A percentile compares a stretch with the other conserved stretches of the same genome.
Evolutionary conservation across 2,888 invertebrate genomes (phyloP).

Genomic region (Phragmatobia fuliginosa): DNA sequence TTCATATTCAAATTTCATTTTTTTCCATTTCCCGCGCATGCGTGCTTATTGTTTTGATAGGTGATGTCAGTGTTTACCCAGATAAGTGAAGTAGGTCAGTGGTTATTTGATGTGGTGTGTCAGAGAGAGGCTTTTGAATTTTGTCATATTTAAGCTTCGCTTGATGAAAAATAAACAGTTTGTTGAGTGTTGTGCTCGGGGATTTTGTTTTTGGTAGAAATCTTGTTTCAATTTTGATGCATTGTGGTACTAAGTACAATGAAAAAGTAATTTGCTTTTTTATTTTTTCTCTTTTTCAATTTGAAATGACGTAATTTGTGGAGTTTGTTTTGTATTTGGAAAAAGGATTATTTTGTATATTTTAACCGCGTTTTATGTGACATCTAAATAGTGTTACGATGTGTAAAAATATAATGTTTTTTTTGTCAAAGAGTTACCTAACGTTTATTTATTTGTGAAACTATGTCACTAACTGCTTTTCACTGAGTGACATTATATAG

Average conservation of each 20-base stretch:
- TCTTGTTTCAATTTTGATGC: neutral
- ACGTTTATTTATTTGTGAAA: too few species aligned
- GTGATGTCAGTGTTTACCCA: constrained; percentile 50
- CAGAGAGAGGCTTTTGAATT: constrained; percentile 25
- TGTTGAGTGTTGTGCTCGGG: constrained; percentile 17
- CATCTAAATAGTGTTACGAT: too few species aligned
- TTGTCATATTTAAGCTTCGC: constrained; percentile 26
- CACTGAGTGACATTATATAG: too few species aligned
- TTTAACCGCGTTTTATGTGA: neutral
- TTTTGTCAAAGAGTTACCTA: too few species aligned
- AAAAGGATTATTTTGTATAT: too few species aligned
- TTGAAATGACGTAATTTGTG: neutral
- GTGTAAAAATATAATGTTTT: too few species aligned
- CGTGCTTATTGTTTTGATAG: constrained; percentile 41
- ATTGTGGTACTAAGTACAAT: neutral
- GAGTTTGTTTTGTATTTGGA: too few species aligned
- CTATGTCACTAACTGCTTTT: too few species aligned
- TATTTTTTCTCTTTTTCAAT: neutral
- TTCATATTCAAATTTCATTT: constrained; percentile 47
- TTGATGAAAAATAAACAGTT: constrained; percentile 24
- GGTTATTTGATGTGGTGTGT: constrained; percentile 31
- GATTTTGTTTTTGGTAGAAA: constrained; percentile 3
- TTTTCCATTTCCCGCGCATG: constrained; percentile 47
- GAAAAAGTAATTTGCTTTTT: neutral
- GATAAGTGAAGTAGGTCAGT: constrained; percentile 47